Percentiles rank a stretch among this genome's conserved stretches.
These are phyloP conservation scores for Zaprionus davidi DNA, from an alignment of 1,140 invertebrate genomes.

Conservation along the genomic window DNA sequence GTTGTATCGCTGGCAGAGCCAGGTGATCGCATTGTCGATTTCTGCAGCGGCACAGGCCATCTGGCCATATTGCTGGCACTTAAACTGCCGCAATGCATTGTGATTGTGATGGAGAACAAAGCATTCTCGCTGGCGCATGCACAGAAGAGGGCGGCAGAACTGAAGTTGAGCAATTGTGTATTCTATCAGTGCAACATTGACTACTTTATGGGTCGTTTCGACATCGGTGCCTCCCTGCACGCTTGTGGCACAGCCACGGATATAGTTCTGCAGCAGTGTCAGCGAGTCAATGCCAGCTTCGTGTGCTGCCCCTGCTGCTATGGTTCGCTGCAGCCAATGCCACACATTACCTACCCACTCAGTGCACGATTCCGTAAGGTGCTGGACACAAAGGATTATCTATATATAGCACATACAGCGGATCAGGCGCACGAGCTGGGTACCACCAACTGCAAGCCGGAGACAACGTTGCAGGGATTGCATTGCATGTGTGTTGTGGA, in stretches of 20 bases:
- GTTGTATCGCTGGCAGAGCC: conserved; percentile 88
- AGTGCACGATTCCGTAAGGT: conserved; percentile 86
- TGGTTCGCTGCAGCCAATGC: conserved; percentile 90
- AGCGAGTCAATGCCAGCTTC: conserved; percentile 91
- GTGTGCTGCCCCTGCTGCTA: conserved; percentile 98
- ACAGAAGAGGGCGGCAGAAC: conserved; percentile 87
- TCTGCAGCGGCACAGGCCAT: conserved; percentile 97
- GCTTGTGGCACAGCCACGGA: conserved; percentile 98
- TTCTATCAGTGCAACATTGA: conserved; percentile 95
- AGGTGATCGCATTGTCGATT: conserved; percentile 92
- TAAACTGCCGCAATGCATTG: conserved; percentile 89
- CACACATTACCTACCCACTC: conserved; percentile 90
- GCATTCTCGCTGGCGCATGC: conserved; percentile 93
- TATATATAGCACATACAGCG: conserved; percentile 93
- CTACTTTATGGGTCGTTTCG: conserved; percentile 91
- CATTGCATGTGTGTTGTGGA: conserved; percentile 95
- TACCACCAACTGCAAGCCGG: conserved; percentile 79
- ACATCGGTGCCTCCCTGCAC: conserved; percentile 95
- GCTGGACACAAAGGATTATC: conserved; percentile 88
- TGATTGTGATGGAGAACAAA: conserved; percentile 97
- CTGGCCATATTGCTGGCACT: conserved; percentile 94
- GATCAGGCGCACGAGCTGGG: conserved; percentile 94
- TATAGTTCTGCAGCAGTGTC: conserved; percentile 94
- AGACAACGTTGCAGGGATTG: conserved; percentile 90
- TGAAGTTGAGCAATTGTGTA: conserved; percentile 90